These are phyloP conservation scores for Megaceryle torquata DNA, from an alignment of 2,113 vertebrate genomes.

Conservation along the genomic window DNA sequence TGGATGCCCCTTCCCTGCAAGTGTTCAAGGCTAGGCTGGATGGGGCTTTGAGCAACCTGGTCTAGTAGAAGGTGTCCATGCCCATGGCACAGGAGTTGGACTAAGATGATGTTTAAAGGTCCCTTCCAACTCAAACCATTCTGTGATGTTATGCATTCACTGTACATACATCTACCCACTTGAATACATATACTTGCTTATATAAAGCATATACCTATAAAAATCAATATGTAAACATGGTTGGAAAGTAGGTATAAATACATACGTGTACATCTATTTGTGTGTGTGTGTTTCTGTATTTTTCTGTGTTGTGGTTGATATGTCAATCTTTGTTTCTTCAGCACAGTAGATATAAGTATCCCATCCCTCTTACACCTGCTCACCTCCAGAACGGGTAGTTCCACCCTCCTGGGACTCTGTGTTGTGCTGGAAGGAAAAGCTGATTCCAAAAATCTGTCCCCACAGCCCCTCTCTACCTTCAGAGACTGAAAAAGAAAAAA, in stretches of 20 bases:
- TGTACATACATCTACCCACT: background rate
- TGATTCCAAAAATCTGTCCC: background rate
- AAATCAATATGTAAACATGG: accelerated
- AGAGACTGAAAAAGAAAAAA: background rate
- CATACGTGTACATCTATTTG: accelerated
- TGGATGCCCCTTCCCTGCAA: background rate
- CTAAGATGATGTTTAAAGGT: background rate
- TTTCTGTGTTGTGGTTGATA: background rate
- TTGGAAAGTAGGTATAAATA: background rate
- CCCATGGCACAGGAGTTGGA: background rate
- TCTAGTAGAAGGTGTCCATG: background rate
- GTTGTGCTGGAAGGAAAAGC: background rate
- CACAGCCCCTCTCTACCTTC: background rate
- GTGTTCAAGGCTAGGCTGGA: background rate
- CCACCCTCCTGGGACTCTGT: background rate
- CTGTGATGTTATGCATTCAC: background rate
- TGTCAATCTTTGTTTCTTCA: background rate
- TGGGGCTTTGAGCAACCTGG: background rate
- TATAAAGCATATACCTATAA: background rate
- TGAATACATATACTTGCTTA: background rate
- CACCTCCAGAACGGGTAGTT: accelerated
- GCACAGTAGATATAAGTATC: accelerated
- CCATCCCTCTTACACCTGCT: background rate
- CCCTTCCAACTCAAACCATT: background rate
- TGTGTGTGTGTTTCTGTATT: background rate